phyloP scores from a whole-genome alignment of 2,888 invertebrate genomes.

The Sepiola atlantica region DNA sequence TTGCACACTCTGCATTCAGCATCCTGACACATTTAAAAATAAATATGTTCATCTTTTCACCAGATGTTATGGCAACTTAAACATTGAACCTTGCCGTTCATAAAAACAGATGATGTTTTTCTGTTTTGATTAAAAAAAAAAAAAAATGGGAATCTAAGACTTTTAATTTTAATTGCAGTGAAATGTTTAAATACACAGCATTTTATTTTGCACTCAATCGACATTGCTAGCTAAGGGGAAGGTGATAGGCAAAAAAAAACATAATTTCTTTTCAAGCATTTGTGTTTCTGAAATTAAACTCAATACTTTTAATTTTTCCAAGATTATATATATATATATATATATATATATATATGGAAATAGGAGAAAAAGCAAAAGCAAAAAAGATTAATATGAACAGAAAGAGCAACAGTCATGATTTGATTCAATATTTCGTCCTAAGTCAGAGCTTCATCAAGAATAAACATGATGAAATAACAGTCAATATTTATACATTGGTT shows the following conservation, averaged over 20 bases:
- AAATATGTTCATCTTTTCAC: neutral
- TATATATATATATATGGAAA: no score
- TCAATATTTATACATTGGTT: no score
- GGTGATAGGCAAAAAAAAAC: neutral
- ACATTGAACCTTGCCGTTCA: neutral
- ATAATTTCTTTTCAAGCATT: neutral
- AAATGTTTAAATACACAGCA: neutral
- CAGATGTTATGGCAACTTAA: neutral
- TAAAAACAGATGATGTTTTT: neutral
- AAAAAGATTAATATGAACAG: no score
- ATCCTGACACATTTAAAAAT: no score
- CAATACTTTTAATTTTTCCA: no score
- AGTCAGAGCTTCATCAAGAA: no score
- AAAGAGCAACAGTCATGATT: no score
- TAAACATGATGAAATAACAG: no score
- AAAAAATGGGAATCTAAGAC: neutral
- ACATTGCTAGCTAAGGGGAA: neutral
- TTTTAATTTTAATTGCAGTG: constrained; percentile 9
- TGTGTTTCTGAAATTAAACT: neutral
- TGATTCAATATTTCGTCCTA: no score
- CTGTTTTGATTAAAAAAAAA: neutral
- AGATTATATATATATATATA: no score
- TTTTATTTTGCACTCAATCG: neutral
- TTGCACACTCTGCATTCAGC: no score
- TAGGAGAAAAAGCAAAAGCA: no score